Evolutionary conservation across 2,888 invertebrate genomes (phyloP), one percentile per base, ranked within the genome.

Genomic region (Seladonia tumulorum): DNA sequence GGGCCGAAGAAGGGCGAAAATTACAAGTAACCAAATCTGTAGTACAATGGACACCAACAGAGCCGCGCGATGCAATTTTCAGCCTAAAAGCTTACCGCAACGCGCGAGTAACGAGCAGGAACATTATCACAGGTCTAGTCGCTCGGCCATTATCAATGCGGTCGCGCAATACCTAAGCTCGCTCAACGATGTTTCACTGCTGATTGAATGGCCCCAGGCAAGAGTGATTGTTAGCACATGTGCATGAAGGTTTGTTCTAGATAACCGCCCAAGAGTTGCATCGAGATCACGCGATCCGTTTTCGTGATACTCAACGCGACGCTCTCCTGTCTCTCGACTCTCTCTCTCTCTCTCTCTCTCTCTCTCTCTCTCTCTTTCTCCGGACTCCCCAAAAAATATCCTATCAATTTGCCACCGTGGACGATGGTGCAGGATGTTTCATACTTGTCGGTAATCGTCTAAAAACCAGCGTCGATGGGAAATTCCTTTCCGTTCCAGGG

Each of bases 171-270:
- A 60, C 60, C 60, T 60, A 60, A 60, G 60, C 60, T 25, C 25
- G 60, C 25, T 25, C 14, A 60, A 60, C 60, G 60, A 60, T 25
- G 60, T 60, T 60, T 14, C 60, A 60, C 60, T 25, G 60, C 60
- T 60, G 60, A 60, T 60, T 60, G 60, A 60, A 60, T 60, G 14
- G 60, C 60, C 60, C 60, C 60, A 14, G 25, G 60, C 60, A 14
- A 60, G 60, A 60, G 60, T 25, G 60, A 60, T 60, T 60, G 60
- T 60, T 60, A 60, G 60, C 60, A 25, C 60, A 60, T 25, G 60
- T 25, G 25, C 60, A 60, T 14, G 60, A 25, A 25, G 60, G 60
- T 60, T 60, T 60, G 60, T 60, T 60, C 60, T 25, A 60, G 60
- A 60, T 60, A 60, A 25, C 25, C 60, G 25, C 5, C 60, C n/a